Evolutionary conservation across 2,113 vertebrate species (phyloP).

Genomic region (Reinhardtius hippoglossoides): DNA sequence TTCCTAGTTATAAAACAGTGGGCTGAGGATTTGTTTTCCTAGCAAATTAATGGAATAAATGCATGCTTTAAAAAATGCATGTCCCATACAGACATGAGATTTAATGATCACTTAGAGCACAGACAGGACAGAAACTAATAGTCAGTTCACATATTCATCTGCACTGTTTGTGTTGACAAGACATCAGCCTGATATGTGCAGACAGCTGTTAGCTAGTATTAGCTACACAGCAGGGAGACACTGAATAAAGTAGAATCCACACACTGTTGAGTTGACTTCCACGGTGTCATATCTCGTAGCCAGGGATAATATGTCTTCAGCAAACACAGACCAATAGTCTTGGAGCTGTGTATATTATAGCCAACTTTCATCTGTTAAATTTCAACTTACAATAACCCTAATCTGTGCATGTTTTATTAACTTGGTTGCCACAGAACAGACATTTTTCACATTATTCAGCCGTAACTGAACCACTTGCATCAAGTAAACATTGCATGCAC

Average conservation of each 20-base stretch:
- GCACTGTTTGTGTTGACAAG: slow-evolving; percentile 1
- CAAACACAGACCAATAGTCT: neutral
- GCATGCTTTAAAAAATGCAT: neutral
- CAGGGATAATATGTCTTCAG: slow-evolving; percentile 3
- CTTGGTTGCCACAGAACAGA: neutral
- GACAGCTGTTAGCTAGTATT: slow-evolving; percentile 1
- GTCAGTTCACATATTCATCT: neutral
- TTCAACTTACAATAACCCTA: too few species aligned
- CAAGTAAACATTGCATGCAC: neutral
- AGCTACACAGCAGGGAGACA: neutral
- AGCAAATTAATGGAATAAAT: neutral
- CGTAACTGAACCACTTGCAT: neutral
- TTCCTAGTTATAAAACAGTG: too few species aligned
- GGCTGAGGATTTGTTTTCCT: too few species aligned
- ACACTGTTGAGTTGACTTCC: neutral
- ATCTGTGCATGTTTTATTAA: too few species aligned
- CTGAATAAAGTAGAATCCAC: neutral
- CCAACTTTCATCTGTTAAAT: neutral
- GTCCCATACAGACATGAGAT: neutral
- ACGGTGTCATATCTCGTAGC: neutral
- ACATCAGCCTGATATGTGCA: slow-evolving; percentile 1
- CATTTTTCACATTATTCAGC: neutral
- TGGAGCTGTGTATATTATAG: too few species aligned
- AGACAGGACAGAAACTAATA: neutral
- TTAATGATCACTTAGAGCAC: neutral